Conservation (phyloP, 1,140 invertebrate species). For the Hypsibius dujardini region DNA sequence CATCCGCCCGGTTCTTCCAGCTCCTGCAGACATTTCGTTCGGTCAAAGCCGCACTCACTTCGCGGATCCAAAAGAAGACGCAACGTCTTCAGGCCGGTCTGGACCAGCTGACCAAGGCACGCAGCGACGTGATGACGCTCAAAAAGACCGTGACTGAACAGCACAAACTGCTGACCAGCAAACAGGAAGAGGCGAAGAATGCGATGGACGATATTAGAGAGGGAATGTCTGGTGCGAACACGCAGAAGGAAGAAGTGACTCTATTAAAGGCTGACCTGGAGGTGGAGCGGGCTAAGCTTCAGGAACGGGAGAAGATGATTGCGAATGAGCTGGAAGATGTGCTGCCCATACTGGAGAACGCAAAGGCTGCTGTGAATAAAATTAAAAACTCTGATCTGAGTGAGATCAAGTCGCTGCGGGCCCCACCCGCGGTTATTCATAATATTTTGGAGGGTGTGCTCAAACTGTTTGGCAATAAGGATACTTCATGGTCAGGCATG, state of each 20-base stretch:
- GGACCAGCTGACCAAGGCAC: constrained; percentile 69
- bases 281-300: constrained; percentile 17
- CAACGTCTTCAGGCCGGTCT: constrained; percentile 31
- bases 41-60: constrained; percentile 27
- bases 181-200: constrained; percentile 67
- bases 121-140: constrained; percentile 59
- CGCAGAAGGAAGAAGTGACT: constrained; percentile 16
- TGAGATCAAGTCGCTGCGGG: constrained; percentile 82
- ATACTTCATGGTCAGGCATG: constrained; percentile 99
- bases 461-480: constrained; percentile 88
- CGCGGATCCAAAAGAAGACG: constrained; percentile 11
- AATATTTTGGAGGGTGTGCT: constrained; percentile 94
- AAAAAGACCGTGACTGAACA: constrained; percentile 74
- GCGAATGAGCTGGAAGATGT: constrained; percentile 32
- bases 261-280: neutral
- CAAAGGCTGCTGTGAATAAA: constrained; percentile 71
- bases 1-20: neutral
- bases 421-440: constrained; percentile 84
- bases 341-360: constrained; percentile 37
- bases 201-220: constrained; percentile 81
- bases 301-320: constrained; percentile 32
- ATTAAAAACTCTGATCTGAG: constrained; percentile 82
- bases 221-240: constrained; percentile 48
- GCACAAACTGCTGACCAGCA: constrained; percentile 60
- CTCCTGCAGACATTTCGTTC: neutral